phyloP scores from a whole-genome alignment of 2,113 vertebrate species.

The Elanus axillaris region DNA sequence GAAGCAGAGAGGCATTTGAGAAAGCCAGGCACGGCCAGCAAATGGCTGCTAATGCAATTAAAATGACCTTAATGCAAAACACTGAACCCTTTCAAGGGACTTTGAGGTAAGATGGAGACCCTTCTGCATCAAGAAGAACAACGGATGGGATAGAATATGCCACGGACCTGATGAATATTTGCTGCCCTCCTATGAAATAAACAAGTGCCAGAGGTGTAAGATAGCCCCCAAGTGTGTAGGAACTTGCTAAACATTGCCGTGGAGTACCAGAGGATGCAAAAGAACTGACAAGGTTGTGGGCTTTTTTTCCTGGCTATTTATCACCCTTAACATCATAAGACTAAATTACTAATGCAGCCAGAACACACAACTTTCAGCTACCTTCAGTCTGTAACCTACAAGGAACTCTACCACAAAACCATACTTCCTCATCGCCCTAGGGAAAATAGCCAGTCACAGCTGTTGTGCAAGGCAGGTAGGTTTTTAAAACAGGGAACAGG shows the following conservation, averaged over 20 bases:
- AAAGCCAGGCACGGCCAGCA: neutral
- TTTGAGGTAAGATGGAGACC: neutral
- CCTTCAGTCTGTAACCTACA: neutral
- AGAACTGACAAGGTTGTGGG: neutral
- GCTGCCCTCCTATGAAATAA: neutral
- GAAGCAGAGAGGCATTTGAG: neutral
- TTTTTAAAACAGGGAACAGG: neutral
- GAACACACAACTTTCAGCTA: neutral
- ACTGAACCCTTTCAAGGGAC: neutral
- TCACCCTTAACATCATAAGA: neutral
- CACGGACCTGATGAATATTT: neutral
- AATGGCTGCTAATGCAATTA: neutral
- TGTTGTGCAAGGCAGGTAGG: neutral
- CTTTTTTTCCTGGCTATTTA: neutral
- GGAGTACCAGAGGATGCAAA: neutral
- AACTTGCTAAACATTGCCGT: neutral
- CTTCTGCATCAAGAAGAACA: neutral
- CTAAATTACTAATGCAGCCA: neutral
- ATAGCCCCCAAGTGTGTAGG: neutral
- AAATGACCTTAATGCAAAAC: neutral
- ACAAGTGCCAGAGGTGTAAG: neutral
- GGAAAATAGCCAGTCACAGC: neutral
- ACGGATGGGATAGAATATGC: neutral
- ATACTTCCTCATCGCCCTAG: neutral
- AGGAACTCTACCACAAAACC: neutral